Evolutionary conservation across 2,113 vertebrate genomes (phyloP).

Genomic region (Sigmodon hispidus): DNA sequence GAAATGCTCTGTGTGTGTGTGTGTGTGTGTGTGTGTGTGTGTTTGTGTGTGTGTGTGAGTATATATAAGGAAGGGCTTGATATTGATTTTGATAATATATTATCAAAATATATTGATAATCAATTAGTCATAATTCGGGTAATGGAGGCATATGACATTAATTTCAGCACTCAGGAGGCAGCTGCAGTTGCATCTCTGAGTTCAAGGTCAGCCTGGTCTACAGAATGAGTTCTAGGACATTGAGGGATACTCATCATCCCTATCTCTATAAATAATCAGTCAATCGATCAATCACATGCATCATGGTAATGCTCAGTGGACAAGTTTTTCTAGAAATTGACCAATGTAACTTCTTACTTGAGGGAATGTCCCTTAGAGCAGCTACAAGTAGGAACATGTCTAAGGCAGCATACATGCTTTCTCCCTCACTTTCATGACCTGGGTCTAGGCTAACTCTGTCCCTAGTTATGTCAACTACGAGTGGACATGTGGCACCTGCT

Average conservation of each 20-base stretch:
- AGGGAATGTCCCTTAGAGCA: background rate
- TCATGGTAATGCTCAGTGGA: background rate
- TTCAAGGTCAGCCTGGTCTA: background rate
- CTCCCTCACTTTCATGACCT: background rate
- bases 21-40: background rate
- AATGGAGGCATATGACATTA: background rate
- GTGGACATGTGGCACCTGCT: background rate
- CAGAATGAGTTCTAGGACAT: background rate
- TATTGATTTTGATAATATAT: too few species aligned
- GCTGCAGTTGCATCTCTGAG: background rate
- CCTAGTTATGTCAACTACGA: background rate
- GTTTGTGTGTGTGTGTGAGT: background rate
- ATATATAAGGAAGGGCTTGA: background rate
- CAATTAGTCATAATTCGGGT: background rate
- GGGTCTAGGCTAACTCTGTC: background rate
- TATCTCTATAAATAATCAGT: background rate
- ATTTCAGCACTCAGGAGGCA: background rate
- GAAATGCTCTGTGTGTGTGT: background rate
- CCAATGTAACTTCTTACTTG: too few species aligned
- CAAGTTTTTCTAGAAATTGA: background rate
- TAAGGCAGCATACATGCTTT: background rate
- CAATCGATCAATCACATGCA: background rate
- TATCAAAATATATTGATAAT: background rate
- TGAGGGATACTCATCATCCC: background rate
- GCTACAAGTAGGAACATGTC: fast-evolving